A percentile compares a stretch with the other conserved stretches of the same genome.
Conservation (phyloP, 35 echinoderm and acorn worm genomes). For the Chiridota heheva region DNA sequence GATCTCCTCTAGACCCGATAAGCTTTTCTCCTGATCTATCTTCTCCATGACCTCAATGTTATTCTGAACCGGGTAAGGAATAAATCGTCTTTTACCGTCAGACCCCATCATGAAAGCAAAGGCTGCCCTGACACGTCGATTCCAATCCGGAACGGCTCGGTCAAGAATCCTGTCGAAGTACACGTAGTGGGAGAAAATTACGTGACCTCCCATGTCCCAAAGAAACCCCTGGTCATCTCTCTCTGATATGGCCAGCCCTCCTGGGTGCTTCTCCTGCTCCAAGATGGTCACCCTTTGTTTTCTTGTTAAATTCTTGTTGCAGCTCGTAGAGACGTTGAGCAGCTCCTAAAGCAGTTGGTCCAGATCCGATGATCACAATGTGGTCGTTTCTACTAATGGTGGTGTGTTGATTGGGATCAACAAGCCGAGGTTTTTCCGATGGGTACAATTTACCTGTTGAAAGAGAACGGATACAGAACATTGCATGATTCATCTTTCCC, state of each 20-base stretch:
- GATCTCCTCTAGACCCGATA: slow-evolving; percentile 27
- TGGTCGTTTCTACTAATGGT: too few species aligned
- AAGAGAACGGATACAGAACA: too few species aligned
- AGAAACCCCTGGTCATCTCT: slow-evolving; percentile 41
- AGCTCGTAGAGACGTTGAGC: slow-evolving; percentile 3
- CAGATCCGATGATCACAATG: slow-evolving; percentile 20
- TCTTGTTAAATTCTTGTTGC: neutral
- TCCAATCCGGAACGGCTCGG: slow-evolving; percentile 25
- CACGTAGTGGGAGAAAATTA: slow-evolving; percentile 45
- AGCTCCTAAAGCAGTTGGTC: slow-evolving; percentile 21
- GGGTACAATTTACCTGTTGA: too few species aligned
- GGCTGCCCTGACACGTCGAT: slow-evolving; percentile 39
- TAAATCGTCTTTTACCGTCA: slow-evolving; percentile 22
- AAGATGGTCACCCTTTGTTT: slow-evolving; percentile 25
- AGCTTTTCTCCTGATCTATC: slow-evolving; percentile 12
- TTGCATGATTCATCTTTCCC: too few species aligned
- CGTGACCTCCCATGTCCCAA: slow-evolving; percentile 55
- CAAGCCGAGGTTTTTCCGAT: too few species aligned
- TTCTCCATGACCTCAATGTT: slow-evolving; percentile 39
- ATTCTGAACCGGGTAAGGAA: slow-evolving; percentile 45
- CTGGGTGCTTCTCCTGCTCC: slow-evolving; percentile 15
- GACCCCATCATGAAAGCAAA: slow-evolving; percentile 51
- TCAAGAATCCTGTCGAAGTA: slow-evolving; percentile 38
- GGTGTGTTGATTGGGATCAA: too few species aligned
- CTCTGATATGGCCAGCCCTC: slow-evolving; percentile 30